These are phyloP conservation scores for Hypolimnas misippus DNA, from an alignment of 2,888 invertebrate genomes.

Conservation along the genomic window DNA sequence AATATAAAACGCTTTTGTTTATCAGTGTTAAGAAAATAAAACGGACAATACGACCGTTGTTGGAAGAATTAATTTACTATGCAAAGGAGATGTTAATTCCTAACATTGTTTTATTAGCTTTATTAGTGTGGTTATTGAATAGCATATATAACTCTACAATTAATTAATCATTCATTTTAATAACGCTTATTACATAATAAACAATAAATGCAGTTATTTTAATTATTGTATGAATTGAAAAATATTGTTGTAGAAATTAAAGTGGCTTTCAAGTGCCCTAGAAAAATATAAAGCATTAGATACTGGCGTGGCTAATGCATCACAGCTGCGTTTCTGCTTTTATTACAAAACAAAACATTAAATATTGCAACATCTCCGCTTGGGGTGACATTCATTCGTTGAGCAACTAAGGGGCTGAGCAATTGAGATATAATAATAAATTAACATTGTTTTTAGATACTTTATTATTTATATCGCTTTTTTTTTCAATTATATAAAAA, in stretches of 20 bases:
- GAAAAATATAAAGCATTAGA: constrained; percentile 28
- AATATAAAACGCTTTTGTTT: no score
- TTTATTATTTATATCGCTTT: not conserved
- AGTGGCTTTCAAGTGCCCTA: constrained; percentile 4
- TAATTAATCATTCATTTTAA: not conserved
- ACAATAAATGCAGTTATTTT: not conserved
- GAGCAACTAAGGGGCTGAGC: constrained; percentile 45
- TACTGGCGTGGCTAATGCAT: constrained; percentile 59
- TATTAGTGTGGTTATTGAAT: not conserved
- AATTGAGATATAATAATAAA: constrained; percentile 17
- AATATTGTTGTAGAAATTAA: constrained; percentile 2
- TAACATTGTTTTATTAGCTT: no score
- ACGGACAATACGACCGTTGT: no score
- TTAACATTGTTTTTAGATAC: constrained; percentile 39
- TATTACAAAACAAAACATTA: constrained; percentile 77
- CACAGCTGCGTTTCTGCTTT: constrained; percentile 70
- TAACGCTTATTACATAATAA: no score
- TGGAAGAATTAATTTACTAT: no score
- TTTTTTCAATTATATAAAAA: not conserved
- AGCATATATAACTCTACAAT: not conserved
- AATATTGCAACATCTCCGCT: constrained; percentile 52
- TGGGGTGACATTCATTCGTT: constrained; percentile 60
- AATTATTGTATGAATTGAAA: constrained; percentile 20
- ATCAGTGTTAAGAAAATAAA: no score
- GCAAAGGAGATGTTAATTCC: no score